Conservation (phyloP, 2,113 vertebrate genomes). For the Reinhardtius hippoglossoides region DNA sequence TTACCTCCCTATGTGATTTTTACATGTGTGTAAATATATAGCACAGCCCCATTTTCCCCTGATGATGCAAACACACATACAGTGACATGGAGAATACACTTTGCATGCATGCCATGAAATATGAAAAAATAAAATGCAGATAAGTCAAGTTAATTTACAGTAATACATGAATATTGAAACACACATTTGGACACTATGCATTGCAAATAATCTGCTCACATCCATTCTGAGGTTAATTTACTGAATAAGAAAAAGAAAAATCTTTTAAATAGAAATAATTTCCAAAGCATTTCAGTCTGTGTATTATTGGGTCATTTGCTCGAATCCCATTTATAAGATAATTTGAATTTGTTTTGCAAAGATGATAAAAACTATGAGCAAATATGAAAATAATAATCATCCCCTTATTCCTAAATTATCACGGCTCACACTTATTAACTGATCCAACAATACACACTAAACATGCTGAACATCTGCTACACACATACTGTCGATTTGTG, state of each 20-base stretch:
- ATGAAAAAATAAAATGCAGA: constrained; percentile 15
- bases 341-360: not conserved
- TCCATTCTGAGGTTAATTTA: not conserved
- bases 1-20: constrained; percentile 7
- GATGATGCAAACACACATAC: not conserved
- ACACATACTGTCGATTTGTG: not conserved
- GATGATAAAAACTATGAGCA: constrained; percentile 37
- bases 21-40: not conserved
- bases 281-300: constrained; percentile 12
- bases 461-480: constrained; percentile 52
- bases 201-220: not conserved
- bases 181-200: constrained; percentile 8
- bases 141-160: constrained; percentile 11
- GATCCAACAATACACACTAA: constrained; percentile 53
- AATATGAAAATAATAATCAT: constrained; percentile 43
- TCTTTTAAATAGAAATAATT: not conserved
- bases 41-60: not conserved
- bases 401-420: constrained; percentile 31
- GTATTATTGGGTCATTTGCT: constrained; percentile 20
- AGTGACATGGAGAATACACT: too few species aligned
- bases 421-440: constrained; percentile 35
- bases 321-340: constrained; percentile 35
- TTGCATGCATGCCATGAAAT: too few species aligned
- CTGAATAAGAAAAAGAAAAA: constrained; percentile 13
- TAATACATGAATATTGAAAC: constrained; percentile 19